phyloP scores from a whole-genome alignment of 2,113 vertebrate genomes.

The Procavia capensis region DNA sequence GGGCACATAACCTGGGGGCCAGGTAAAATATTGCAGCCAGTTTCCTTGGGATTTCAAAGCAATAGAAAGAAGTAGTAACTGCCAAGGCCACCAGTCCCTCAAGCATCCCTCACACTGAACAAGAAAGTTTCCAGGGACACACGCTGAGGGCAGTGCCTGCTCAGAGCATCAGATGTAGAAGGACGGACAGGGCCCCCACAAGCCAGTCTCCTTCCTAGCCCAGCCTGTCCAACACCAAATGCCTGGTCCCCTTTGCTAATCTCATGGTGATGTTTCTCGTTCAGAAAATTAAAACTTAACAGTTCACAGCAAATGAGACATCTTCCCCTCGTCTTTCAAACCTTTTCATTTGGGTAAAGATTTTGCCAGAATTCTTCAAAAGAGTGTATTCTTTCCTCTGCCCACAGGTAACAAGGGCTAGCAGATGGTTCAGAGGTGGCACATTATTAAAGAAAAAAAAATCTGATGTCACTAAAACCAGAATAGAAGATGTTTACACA shows the following conservation, averaged over 20 bases:
- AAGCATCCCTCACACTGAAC: background rate
- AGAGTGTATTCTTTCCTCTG: conserved; percentile 82
- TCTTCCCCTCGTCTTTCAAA: conserved; percentile 80
- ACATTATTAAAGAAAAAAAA: conserved; percentile 85
- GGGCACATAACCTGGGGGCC: background rate
- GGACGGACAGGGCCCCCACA: accelerated
- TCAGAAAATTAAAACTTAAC: conserved; percentile 52
- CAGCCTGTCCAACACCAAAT: background rate
- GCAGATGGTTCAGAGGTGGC: conserved; percentile 85
- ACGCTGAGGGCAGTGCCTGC: background rate
- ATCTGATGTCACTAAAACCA: conserved; percentile 89
- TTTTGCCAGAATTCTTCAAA: conserved; percentile 85
- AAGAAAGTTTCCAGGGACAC: background rate
- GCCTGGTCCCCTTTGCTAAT: background rate
- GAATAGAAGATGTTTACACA: conserved; percentile 94
- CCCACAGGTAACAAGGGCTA: conserved; percentile 84
- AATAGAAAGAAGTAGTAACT: background rate
- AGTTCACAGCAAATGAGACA: conserved; percentile 80
- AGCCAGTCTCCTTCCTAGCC: background rate
- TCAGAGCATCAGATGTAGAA: accelerated
- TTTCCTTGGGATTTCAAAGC: background rate
- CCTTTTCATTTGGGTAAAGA: conserved; percentile 83
- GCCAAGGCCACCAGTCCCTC: background rate
- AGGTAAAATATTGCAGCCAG: background rate
- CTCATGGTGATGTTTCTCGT: background rate